Percentiles rank a stretch among this genome's conserved stretches.
phyloP scores from a whole-genome alignment of 2,888 invertebrate species.

The Eupithecia subfuscata region DNA sequence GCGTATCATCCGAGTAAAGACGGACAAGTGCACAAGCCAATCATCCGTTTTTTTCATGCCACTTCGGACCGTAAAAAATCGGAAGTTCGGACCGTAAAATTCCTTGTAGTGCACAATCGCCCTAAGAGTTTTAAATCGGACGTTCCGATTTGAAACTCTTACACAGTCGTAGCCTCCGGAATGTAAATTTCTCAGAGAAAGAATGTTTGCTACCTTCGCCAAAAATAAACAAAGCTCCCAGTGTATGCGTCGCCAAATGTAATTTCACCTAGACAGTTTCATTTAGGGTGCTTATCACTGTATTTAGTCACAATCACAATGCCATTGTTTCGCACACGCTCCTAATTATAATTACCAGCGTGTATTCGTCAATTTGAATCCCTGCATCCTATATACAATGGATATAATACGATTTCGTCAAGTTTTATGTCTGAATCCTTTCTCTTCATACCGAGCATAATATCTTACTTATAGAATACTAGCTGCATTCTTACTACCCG shows the following conservation, averaged over 20 bases:
- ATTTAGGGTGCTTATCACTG: not conserved
- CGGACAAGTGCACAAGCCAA: too few species aligned
- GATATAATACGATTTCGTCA: constrained; percentile 6
- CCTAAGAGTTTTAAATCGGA: too few species aligned
- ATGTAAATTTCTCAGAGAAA: not conserved
- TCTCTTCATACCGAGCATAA: constrained; percentile 5
- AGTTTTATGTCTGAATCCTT: not conserved
- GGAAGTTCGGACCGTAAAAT: too few species aligned
- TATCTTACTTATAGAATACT: not conserved
- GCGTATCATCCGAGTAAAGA: too few species aligned
- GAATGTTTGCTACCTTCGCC: not conserved
- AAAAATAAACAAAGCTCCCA: not conserved
- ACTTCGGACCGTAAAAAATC: too few species aligned
- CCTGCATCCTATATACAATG: not conserved
- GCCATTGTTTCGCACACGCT: constrained; percentile 20
- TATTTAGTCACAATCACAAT: constrained; percentile 17
- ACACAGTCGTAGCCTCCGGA: not conserved
- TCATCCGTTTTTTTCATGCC: too few species aligned
- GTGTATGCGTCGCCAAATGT: not conserved
- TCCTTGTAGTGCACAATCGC: too few species aligned
- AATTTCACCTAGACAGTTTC: not conserved
- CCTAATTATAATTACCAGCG: not conserved
- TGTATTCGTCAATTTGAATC: not conserved
- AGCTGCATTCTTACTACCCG: too few species aligned
- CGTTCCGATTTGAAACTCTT: too few species aligned